Evolutionary conservation across 2,888 invertebrate genomes (phyloP), one percentile per base, ranked within the genome.

Genomic region (Cheilosia grossa): DNA sequence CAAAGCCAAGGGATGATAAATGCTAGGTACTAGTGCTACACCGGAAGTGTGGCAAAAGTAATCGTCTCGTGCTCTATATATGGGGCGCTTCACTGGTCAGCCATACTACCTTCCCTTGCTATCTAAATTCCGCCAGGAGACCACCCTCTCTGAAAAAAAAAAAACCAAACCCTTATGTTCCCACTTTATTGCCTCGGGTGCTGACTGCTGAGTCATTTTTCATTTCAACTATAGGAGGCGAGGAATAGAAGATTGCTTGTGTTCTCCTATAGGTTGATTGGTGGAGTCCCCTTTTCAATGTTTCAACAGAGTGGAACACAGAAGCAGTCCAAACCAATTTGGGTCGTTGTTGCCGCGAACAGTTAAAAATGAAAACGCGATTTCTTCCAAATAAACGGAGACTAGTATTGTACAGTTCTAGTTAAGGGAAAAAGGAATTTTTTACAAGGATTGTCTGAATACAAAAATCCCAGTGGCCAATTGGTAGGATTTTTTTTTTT

Each of bases 131-230:
- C 13, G 53, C 51, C 19, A n/a, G 42, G 10, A 17, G 0, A n/a
- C 61, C 49, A 42, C 53, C 61, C 40, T 9, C 27, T 24, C 37
- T 13, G 19, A 33, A 42, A 42, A 54, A 30, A 51, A 54, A 53
- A 51, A 54, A 21, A 40, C 2, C 27, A 37, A 82, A 47, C 64
- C 59, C 37, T 82, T 79, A 83, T 21, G 69, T 79, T 73, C 79
- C 49, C 69, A 70, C 61, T 75, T 81, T 85, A 85, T 81, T 85
- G 81, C 85, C 75, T 40, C n/a, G 61, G 72, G 69, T 67, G 75
- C 47, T 85, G 85, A 85, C 67, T 85, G 75, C 47, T 85, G 85
- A 81, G 67, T 85, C 85, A 81, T 85, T 72, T 85, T 81, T 85
- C 85, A 85, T 85, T 72, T 30, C 72, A 72, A 51, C 44, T 47